phyloP scores from a whole-genome alignment of 2,797 vertebrate genomes.

The Bovichtus variegatus region DNA sequence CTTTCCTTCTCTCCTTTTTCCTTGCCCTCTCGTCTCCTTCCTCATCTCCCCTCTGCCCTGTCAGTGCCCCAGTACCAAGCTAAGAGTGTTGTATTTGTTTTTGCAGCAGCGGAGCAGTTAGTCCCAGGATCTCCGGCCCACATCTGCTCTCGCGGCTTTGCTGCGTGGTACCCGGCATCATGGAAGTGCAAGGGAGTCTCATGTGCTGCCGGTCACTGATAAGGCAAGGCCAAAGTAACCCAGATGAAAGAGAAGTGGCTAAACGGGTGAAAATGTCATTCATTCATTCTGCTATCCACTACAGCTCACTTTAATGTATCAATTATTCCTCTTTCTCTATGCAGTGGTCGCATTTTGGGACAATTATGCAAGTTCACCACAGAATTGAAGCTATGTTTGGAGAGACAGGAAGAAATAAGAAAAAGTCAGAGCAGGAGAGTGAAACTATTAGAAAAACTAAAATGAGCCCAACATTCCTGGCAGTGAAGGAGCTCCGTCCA shows the following conservation, averaged over 20 bases:
- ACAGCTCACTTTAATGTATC: conserved; percentile 1
- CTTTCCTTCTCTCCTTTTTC: neutral
- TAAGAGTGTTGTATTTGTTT: conserved; percentile 68
- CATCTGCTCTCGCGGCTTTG: conserved; percentile 72
- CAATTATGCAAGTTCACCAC: conserved; percentile 25
- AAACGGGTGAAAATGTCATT: conserved; percentile 31
- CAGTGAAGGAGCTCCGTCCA: conserved; percentile 68
- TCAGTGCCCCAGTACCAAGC: conserved; percentile 43
- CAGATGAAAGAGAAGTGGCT: conserved; percentile 60
- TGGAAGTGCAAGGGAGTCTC: conserved; percentile 67
- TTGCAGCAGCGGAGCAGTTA: conserved; percentile 62
- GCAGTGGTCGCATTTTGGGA: neutral
- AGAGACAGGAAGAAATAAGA: neutral
- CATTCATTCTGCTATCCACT: conserved; percentile 23
- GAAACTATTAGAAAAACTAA: conserved; percentile 58
- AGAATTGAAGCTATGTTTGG: conserved; percentile 2
- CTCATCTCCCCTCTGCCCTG: conserved; percentile 20
- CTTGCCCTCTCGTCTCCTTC: conserved; percentile 24
- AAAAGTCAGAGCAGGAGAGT: conserved; percentile 7
- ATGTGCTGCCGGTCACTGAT: conserved; percentile 66
- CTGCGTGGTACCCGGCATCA: conserved; percentile 70
- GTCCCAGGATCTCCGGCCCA: conserved; percentile 70
- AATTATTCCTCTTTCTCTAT: neutral
- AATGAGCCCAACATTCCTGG: conserved; percentile 77
- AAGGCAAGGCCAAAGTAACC: conserved; percentile 68